Conservation (phyloP, 2,888 invertebrate genomes). For the Plagodis pulveraria region DNA sequence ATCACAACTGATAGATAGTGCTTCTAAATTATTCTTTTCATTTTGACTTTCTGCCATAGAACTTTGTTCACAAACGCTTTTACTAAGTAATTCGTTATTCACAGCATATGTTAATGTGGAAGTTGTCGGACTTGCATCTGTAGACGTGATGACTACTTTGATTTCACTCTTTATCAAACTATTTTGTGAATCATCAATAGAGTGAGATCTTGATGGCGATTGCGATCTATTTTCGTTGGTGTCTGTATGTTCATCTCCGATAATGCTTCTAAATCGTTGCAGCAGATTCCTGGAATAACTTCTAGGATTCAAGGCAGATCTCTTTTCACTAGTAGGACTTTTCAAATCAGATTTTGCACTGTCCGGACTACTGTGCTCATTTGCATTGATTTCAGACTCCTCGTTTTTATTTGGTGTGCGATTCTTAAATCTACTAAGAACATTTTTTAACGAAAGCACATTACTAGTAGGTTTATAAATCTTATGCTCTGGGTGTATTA, state of each 20-base stretch:
- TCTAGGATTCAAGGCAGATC: constrained; percentile 72
- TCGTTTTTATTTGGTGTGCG: constrained; percentile 72
- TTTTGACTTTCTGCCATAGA: constrained; percentile 69
- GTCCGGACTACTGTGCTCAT: constrained; percentile 70
- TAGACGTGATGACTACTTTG: constrained; percentile 72
- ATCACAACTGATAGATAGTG: constrained; percentile 72
- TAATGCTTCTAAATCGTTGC: constrained; percentile 79
- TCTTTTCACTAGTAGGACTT: constrained; percentile 73
- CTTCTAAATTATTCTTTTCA: constrained; percentile 71
- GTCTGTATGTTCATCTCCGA: constrained; percentile 77
- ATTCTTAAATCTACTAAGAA: constrained; percentile 82
- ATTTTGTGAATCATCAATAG: constrained; percentile 49
- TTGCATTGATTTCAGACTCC: constrained; percentile 70
- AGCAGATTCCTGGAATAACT: constrained; percentile 78
- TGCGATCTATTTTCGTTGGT: constrained; percentile 65
- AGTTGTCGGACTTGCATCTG: constrained; percentile 63
- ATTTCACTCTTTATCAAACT: constrained; percentile 61
- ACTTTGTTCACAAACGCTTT: constrained; percentile 70
- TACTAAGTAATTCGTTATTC: constrained; percentile 65
- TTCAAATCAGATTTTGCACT: constrained; percentile 65
- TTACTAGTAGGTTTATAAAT: constrained; percentile 88
- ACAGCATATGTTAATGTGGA: constrained; percentile 56
- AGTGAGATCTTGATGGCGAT: constrained; percentile 39
- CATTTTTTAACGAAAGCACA: constrained; percentile 82
- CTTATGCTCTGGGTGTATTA: constrained; percentile 91